These are phyloP conservation scores for Ia io DNA, from an alignment of 2,113 vertebrate species.

Conservation along the genomic window DNA sequence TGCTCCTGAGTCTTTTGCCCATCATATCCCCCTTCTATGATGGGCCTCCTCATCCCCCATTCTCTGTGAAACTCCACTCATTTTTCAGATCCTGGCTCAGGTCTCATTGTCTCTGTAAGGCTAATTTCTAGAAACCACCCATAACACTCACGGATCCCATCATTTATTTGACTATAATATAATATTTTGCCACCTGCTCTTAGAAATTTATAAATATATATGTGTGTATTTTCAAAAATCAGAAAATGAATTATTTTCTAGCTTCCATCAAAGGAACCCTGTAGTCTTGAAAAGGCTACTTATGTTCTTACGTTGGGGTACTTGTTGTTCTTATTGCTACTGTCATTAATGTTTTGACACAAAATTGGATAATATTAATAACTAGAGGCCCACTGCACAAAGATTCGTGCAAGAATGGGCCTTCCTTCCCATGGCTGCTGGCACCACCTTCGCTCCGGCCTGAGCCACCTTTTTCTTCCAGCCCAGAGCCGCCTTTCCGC, in stretches of 20 bases:
- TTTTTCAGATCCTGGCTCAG: not conserved
- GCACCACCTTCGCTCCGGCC: too few relatives aligned
- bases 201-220: not conserved
- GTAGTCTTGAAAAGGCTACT: not conserved
- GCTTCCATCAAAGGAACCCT: not conserved
- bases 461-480: too few relatives aligned
- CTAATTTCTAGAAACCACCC: not conserved
- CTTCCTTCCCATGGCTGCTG: too few relatives aligned
- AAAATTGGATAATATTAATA: not conserved
- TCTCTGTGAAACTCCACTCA: not conserved
- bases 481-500: too few relatives aligned
- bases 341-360: not conserved
- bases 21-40: not conserved
- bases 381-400: not conserved
- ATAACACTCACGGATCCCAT: not conserved
- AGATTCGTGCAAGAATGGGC: too few relatives aligned
- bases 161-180: not conserved
- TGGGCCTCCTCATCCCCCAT: not conserved
- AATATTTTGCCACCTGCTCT: not conserved
- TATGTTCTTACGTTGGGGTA: not conserved
- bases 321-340: not conserved
- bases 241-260: not conserved
- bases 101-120: not conserved
- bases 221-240: not conserved
- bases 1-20: not conserved